Evolutionary conservation across 2,888 invertebrate species (phyloP), one percentile per base, ranked within the genome.

Genomic region (Lapara coniferarum): DNA sequence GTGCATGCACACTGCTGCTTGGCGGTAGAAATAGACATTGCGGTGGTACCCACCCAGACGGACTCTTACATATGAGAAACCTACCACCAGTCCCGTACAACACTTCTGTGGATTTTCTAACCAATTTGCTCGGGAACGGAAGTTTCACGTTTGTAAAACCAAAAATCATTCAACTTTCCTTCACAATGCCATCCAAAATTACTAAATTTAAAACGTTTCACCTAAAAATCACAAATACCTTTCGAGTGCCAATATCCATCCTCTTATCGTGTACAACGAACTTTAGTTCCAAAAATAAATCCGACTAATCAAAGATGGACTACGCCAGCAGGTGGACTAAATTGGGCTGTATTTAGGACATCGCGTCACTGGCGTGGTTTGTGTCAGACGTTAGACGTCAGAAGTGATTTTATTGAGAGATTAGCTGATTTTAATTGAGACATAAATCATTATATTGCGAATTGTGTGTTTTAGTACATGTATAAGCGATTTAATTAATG

Each of bases 261-360:
- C 46, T 63, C 49, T 63, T 49, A 49, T 63, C 63, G 63, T 63
- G 49, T 63, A 63, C 63, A 63, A 63, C 63, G 63, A 49, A 49
- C 63, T 49, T 63, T 56, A 56, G 19, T 19, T 55, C 55, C 67
- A 19, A 67, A 56, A 67, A 67, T 67, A 67, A 56, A 37, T 25
- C 46, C 55, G 67, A 8, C 56, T 67, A 67, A 67, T 67, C 67
- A 67, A 46, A 56, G 67, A 56, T 12, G 46, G 44, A 55, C 67
- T 46, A n/a, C 14, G 63, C 44, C 14, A 16, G 46, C 46, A 67
- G 67, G 46, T 67, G 67, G 16, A 44, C 49, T 44, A 46, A 49
- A 19, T 13, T 49, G 49, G 49, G 19, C 16, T 46, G 49, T 19
- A 63, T 63, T 63, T 63, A 63, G 63, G 63, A 63, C 63, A 63